Evolutionary conservation across 2,888 invertebrate genomes (phyloP), one percentile per base, ranked within the genome.

Genomic region (Exephanes ischioxanthus): DNA sequence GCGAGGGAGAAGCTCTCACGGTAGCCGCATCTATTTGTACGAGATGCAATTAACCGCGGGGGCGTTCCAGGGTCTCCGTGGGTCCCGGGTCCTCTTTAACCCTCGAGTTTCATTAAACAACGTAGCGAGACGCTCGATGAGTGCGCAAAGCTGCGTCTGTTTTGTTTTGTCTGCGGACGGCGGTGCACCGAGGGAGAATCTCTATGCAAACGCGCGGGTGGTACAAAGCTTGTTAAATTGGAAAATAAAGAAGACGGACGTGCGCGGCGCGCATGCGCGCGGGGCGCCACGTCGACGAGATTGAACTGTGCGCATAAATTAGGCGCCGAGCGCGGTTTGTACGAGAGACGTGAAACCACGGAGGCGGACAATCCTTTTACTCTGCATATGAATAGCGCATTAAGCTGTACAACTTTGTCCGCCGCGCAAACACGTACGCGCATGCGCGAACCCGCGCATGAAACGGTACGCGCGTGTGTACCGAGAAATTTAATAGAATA

Each of bases 401-500:
- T 82, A 85, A 72, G 76, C 33, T 53, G 73, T n/a, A 26, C 66
- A 80, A 84, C 77, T 70, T 84, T 76, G 66, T 58, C 7, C 51
- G 53, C 71, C 63, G 58, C 26, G 11, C 76, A 14, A 11, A 71
- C 51, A 61, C 26, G 22, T 55, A 53, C 30, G 11, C 26, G 22
- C 19, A 68, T 19, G 22, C 22, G 14, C 45, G 16, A n/a, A 33
- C 45, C 4, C 19, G n/a, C 37, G 67, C 37, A 77, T 58, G 37
- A 30, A 41, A 55, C 72, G 41, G 55, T 72, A 16, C 53, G 88
- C 30, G 33, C 33, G 4, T 63, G 16, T 6, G 30, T 63, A 63
- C 30, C 63, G 33, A 33, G 86, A 90, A 92, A 90, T 92, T 92
- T 92, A 91, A 92, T 92, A 91, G 92, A 92, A 92, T 92, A 92